Conservation (phyloP, 2,888 invertebrate genomes). For the Blastobasis adustella region DNA sequence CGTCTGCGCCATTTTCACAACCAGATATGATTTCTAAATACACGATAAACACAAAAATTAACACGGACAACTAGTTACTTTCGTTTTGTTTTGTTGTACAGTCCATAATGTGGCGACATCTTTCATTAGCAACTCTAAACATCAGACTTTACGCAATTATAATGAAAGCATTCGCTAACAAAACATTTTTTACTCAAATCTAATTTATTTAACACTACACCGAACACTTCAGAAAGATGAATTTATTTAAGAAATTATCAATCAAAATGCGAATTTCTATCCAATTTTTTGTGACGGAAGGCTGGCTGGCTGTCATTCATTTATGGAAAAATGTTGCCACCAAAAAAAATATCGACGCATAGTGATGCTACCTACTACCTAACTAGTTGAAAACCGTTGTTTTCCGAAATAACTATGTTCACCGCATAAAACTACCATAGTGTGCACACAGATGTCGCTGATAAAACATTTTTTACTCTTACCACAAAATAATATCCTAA, state of each 20-base stretch:
- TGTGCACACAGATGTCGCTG: too few relatives aligned
- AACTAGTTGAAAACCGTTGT: too few relatives aligned
- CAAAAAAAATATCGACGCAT: too few relatives aligned
- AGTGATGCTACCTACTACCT: too few relatives aligned
- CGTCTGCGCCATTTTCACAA: conserved; percentile 80
- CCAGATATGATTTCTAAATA: conserved; percentile 11
- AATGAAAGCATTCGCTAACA: conserved; percentile 21
- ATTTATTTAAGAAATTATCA: too few relatives aligned
- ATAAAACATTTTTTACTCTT: too few relatives aligned
- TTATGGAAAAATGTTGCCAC: too few relatives aligned
- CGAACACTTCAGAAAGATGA: too few relatives aligned
- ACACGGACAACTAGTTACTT: conserved; percentile 65
- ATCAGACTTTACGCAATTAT: conserved; percentile 21
- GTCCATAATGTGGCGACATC: conserved; percentile 60
- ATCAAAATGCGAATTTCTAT: conserved; percentile 1
- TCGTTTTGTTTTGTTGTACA: conserved; percentile 71
- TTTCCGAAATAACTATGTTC: too few relatives aligned
- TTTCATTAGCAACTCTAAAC: conserved; percentile 41
- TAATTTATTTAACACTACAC: too few relatives aligned
- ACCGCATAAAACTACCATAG: too few relatives aligned
- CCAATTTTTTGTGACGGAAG: conserved; percentile 12
- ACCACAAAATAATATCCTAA: too few relatives aligned
- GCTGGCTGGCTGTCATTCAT: conserved; percentile 12
- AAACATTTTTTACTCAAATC: conserved; percentile 14
- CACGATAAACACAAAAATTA: conserved; percentile 33